phyloP scores from a whole-genome alignment of 2,113 vertebrate species.

The human (Homo sapiens) region DNA sequence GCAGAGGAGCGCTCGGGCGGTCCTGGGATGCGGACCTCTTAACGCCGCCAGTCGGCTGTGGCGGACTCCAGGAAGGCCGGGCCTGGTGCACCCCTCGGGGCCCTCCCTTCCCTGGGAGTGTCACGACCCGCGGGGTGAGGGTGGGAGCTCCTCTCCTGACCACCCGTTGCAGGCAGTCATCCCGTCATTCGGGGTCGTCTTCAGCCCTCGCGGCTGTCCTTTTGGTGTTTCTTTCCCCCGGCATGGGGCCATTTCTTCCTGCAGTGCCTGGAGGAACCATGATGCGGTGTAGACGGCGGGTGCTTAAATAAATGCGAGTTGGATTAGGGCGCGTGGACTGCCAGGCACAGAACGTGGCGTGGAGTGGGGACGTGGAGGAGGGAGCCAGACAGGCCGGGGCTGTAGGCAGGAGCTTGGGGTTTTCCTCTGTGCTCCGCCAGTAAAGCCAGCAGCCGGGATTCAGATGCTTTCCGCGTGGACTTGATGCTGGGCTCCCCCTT shows the following conservation, averaged over 20 bases:
- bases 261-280: background rate
- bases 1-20: background rate
- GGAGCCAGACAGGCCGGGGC: background rate
- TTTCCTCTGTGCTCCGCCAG: background rate
- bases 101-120: background rate
- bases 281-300: conserved; percentile 36
- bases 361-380: background rate
- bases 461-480: conserved; percentile 12
- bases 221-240: background rate
- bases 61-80: conserved; percentile 13
- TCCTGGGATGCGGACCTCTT: background rate
- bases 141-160: background rate
- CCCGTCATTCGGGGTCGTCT: background rate
- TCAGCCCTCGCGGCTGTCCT: background rate
- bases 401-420: background rate
- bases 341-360: background rate
- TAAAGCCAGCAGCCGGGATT: background rate
- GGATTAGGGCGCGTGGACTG: background rate
- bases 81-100: conserved; percentile 40
- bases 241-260: conserved; percentile 19
- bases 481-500: background rate
- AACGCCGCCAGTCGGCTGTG: background rate
- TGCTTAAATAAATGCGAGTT: conserved; percentile 23
- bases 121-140: background rate
- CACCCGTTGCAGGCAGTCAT: background rate